These are phyloP conservation scores for Cyclopterus lumpus DNA, from an alignment of 2,797 vertebrate genomes.

Conservation along the genomic window DNA sequence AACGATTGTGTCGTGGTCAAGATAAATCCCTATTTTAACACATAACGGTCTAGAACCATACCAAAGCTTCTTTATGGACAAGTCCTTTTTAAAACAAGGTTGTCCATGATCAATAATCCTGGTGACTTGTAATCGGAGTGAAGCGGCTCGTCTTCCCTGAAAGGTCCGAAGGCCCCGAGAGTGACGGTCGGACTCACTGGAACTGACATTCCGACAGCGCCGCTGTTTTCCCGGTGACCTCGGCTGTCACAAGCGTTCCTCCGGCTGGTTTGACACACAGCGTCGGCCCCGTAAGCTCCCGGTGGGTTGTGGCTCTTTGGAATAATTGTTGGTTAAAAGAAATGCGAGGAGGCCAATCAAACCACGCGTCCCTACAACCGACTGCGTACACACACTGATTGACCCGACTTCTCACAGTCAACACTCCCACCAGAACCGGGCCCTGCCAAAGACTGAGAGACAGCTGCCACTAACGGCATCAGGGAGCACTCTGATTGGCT, in stretches of 20 bases:
- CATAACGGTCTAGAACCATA: no score
- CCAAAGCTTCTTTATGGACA: background rate
- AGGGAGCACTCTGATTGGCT: conserved; percentile 34
- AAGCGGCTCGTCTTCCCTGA: conserved; percentile 16
- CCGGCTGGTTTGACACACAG: conserved; percentile 62
- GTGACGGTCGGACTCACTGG: conserved; percentile 61
- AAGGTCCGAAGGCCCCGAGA: conserved; percentile 37
- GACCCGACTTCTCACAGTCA: conserved; percentile 15
- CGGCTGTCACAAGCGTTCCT: conserved; percentile 70
- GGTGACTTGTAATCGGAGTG: conserved; percentile 22
- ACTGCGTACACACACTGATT: background rate
- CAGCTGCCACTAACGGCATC: conserved; percentile 44
- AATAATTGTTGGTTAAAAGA: conserved; percentile 27
- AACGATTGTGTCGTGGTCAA: background rate
- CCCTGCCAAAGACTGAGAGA: conserved; percentile 19
- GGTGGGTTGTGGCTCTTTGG: background rate
- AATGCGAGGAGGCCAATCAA: conserved; percentile 35
- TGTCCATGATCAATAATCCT: conserved; percentile 10
- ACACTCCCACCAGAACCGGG: background rate
- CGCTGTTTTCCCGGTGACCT: conserved; percentile 68
- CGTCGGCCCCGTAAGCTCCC: background rate
- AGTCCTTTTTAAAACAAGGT: background rate
- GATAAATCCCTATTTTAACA: background rate
- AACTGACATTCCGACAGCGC: conserved; percentile 46
- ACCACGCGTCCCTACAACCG: background rate